These are phyloP conservation scores for Thelaira solivaga DNA, from an alignment of 2,888 invertebrate genomes.

Conservation along the genomic window DNA sequence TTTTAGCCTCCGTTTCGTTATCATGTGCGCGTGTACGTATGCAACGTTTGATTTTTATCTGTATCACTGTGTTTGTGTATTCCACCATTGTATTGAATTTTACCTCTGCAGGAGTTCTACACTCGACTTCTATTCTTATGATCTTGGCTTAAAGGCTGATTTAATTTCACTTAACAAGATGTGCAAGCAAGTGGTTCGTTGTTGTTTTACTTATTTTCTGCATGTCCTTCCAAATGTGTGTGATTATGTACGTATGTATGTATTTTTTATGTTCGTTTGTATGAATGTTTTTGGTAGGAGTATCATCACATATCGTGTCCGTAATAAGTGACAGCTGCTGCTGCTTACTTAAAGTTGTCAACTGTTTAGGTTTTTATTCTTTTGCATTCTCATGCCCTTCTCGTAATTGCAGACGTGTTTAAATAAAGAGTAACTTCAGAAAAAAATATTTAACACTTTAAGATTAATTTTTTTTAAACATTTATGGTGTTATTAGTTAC, in stretches of 20 bases:
- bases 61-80: not conserved
- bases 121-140: slow-evolving; percentile 61
- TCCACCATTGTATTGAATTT: slow-evolving; percentile 38
- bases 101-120: slow-evolving; percentile 45
- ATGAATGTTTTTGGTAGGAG: slow-evolving; percentile 22
- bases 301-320: slow-evolving; percentile 46
- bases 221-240: not conserved
- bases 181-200: slow-evolving; percentile 49
- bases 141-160: slow-evolving; percentile 61
- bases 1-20: slow-evolving; percentile 11
- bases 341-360: slow-evolving; percentile 57
- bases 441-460: not conserved
- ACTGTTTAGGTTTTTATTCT: slow-evolving; percentile 43
- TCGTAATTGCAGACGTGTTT: not conserved
- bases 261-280: too few species aligned
- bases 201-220: slow-evolving; percentile 17
- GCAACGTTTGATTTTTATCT: not conserved
- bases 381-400: slow-evolving; percentile 9
- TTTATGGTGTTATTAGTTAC: too few species aligned
- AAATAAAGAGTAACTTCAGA: not conserved
- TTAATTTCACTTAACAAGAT: slow-evolving; percentile 53
- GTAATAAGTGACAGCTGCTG: slow-evolving; percentile 59
- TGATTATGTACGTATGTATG: not conserved
- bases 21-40: not conserved
- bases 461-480: too few species aligned